Base-by-base conservation (phyloP, 2,888 invertebrate species). In the Drosophila pseudotakahashii region DNA sequence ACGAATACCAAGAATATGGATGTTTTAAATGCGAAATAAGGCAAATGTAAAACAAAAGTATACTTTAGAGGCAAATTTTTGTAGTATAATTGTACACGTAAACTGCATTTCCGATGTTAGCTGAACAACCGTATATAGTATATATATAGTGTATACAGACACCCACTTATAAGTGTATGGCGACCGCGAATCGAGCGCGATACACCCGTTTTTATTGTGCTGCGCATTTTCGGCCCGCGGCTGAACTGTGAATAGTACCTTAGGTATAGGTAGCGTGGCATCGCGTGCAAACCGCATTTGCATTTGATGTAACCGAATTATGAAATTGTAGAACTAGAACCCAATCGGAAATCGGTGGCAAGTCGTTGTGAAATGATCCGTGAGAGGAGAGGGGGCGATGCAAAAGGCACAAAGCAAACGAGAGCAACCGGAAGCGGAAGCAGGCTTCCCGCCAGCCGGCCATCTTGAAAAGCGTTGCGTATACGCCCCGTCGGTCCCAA, bases 51-150 rank as follows among this genome's bases (percentile, higher is more conserved):
- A 77, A 64, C 55, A 63, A 47, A 77, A 66, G 66, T 66, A 77
- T 61, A 79, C 70, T 77, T 80, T 78, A 75, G 75, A 82, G 66
- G 64, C 68, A 76, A 73, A 77, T 77, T 79, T 81, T 81, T 81
- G 66, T 84, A 77, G 71, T 64, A 60, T 74, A 79, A 68, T 82
- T 82, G 77, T 82, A 79, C 77, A 82, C 70, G 60, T 68, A 50
- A 62, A 75, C 67, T 63, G 64, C 70, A 74, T 79, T 82, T 82
- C 44, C 68, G 59, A 72, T 73, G 59, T 73, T 83, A 64, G 73
- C 70, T 63, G 71, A 74, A 72, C 36, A 57, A 45, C 67, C 39
- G 51, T 66, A 60, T 30, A 53, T 23, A 26, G 30, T 44, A 50
- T 50, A 44, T 26, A 26, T 45, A 26, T 30, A 45, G 45, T n/a